Evolutionary conservation across 2,113 vertebrate species (phyloP).

Genomic region (Cyprinus carpio): DNA sequence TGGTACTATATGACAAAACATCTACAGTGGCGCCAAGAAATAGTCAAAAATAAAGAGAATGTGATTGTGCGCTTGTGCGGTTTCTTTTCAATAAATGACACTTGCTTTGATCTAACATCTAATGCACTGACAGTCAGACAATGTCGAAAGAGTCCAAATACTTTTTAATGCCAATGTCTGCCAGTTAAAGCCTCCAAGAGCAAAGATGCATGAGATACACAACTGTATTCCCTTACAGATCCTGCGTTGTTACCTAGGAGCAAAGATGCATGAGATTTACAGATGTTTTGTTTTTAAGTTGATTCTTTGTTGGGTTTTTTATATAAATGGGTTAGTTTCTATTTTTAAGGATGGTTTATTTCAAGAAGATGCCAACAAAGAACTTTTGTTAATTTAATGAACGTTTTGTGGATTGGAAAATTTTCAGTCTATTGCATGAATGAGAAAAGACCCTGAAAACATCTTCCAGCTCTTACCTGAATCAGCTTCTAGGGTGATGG

Average conservation of each 20-base stretch:
- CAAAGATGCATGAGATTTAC: too few species aligned
- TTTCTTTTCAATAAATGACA: background rate
- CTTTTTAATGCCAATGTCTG: background rate
- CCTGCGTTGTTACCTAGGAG: too few species aligned
- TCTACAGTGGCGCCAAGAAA: too few species aligned
- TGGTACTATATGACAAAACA: too few species aligned
- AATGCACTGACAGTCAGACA: background rate
- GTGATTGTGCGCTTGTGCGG: background rate
- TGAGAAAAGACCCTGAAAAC: background rate
- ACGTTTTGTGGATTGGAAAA: too few species aligned
- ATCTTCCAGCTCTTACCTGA: constrained; percentile 80
- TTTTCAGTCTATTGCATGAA: background rate
- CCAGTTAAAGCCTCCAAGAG: background rate
- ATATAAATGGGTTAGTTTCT: too few species aligned
- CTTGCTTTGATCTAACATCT: constrained; percentile 4
- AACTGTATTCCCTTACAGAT: background rate
- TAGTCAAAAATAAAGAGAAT: constrained; percentile 6
- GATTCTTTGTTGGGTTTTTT: too few species aligned
- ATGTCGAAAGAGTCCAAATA: background rate
- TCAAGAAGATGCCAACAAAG: background rate
- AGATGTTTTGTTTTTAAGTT: too few species aligned
- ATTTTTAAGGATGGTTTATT: too few species aligned
- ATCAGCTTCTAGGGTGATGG: constrained; percentile 90
- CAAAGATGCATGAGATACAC: too few species aligned
- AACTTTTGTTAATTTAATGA: too few species aligned